phyloP scores from a whole-genome alignment of 1,140 invertebrate genomes.

The Drosophila hydei region DNA sequence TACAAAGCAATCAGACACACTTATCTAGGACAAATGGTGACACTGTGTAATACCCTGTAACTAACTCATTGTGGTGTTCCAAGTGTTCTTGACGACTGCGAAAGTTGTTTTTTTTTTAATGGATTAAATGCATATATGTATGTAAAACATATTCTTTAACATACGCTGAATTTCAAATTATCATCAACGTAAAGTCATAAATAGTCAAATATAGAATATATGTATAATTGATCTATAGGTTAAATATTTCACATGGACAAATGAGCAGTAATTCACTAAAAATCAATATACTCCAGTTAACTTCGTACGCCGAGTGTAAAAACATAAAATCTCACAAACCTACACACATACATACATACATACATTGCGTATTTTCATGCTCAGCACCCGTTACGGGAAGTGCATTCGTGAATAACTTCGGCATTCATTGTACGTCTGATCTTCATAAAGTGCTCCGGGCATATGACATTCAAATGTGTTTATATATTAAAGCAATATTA shows the following conservation, averaged over 20 bases:
- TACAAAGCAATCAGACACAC: background rate
- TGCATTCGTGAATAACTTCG: conserved; percentile 4
- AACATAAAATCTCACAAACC: background rate
- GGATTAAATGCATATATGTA: too few relatives aligned
- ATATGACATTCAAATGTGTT: conserved; percentile 3
- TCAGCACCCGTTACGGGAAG: conserved; percentile 2
- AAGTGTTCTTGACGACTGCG: too few relatives aligned
- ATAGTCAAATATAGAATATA: too few relatives aligned
- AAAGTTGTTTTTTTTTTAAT: too few relatives aligned
- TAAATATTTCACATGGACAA: too few relatives aligned
- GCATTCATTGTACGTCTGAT: background rate
- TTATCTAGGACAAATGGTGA: background rate
- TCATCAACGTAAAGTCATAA: too few relatives aligned
- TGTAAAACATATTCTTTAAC: too few relatives aligned
- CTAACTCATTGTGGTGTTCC: too few relatives aligned
- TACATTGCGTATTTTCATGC: background rate
- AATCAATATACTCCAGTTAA: background rate
- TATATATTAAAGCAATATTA: background rate
- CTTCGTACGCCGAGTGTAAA: background rate
- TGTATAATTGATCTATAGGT: too few relatives aligned
- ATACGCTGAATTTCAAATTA: too few relatives aligned
- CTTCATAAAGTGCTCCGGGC: background rate
- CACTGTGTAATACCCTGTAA: background rate
- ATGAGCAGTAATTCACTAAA: too few relatives aligned
- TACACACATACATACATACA: background rate